Evolutionary conservation across 1,140 invertebrate species (phyloP), one percentile per base, ranked within the genome.

Genomic region (Heterodera carotae): DNA sequence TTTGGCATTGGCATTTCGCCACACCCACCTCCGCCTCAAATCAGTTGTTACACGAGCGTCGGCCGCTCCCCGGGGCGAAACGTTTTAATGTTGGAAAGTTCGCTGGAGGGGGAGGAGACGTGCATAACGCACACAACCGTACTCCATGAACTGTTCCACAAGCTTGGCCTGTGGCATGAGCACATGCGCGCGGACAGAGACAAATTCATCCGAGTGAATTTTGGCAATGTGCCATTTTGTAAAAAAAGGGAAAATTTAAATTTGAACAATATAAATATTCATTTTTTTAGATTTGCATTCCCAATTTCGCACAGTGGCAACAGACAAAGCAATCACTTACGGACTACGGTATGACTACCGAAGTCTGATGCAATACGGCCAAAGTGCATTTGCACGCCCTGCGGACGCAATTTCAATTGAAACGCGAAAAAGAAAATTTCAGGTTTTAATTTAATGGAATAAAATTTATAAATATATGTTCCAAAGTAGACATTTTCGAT

Each of bases 161-260:
- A 56, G n/a, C 10, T 56, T 36, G 79, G 69, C 8, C 53, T 79
- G 7, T 83, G 83, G 73, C 83, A 82, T 34, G 74, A 80, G 68
- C 81, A 82, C 18, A 84, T 84, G 83, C 69, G 81, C 59, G 74
- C 80, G n/a, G 84, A 86, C 69, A 71, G 84, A 69, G 84, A 86
- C 77, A 77, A 86, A 12, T 86, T 74, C 69, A 87, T 86, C 62
- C 83, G 83, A 53, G 81, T 87, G 10, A 76, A 81, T 31, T 88
- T 78, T 53, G 81, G 85, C 29, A 88, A 87, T 66, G 86, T 87
- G 68, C 83, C 80, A n/a, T 72, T 66, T 66, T 66, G 62, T 66
- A 62, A 31, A 22, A 8, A 31, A 62, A 62, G 60, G n/a, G 29
- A 22, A 7, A 62, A 62, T 62, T 0, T 10, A 62, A 27, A 62